These are phyloP conservation scores for Malthinus seriepunctatus DNA, from an alignment of 2,888 invertebrate species.

Conservation along the genomic window DNA sequence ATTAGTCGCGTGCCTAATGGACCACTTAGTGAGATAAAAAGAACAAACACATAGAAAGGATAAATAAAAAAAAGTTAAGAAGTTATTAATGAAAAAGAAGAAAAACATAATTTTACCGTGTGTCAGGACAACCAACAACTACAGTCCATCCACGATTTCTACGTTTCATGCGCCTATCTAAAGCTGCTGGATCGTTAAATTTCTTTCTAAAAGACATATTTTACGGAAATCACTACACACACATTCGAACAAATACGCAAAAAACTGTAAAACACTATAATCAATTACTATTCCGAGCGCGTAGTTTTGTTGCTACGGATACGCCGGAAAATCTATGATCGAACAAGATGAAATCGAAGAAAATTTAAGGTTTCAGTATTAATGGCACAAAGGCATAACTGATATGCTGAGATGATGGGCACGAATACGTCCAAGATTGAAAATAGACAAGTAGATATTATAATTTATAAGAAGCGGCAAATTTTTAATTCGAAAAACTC, in stretches of 20 bases:
- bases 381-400: constrained; percentile 15
- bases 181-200: constrained; percentile 37
- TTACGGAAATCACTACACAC: neutral
- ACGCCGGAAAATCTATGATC: constrained; percentile 11
- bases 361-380: constrained; percentile 14
- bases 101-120: constrained; percentile 57
- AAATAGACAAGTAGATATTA: constrained; percentile 45
- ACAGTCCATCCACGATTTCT: constrained; percentile 77
- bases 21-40: too few relatives aligned
- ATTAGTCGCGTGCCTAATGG: too few relatives aligned
- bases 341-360: constrained; percentile 9
- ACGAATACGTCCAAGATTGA: constrained; percentile 29
- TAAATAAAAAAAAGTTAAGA: too few relatives aligned
- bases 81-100: neutral
- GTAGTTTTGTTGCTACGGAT: neutral
- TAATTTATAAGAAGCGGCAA: constrained; percentile 20
- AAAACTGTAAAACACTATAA: neutral
- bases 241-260: constrained; percentile 7
- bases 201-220: neutral
- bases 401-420: constrained; percentile 20
- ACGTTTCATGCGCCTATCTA: constrained; percentile 52
- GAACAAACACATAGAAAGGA: too few relatives aligned
- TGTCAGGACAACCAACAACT: constrained; percentile 71
- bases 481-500: neutral
- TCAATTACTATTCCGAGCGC: too few relatives aligned